A percentile compares a stretch with the other conserved stretches of the same genome.
Conservation (phyloP, 1,140 invertebrate genomes). For the Aporrectodea caliginosa region DNA sequence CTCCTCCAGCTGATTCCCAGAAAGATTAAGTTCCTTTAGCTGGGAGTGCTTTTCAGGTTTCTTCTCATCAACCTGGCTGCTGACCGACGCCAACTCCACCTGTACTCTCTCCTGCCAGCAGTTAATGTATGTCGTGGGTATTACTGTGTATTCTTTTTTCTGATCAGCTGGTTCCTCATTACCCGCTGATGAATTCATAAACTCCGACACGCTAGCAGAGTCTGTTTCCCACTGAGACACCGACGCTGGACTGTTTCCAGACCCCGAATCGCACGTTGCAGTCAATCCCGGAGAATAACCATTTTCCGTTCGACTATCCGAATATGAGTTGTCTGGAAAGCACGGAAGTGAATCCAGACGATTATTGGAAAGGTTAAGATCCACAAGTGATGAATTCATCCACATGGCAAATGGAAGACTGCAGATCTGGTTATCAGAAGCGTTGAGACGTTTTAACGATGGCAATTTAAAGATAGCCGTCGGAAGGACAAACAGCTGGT, state of each 20-base stretch:
- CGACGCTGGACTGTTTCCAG: background rate
- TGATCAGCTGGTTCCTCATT: background rate
- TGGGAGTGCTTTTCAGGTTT: conserved; percentile 55
- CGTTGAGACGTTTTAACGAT: conserved; percentile 74
- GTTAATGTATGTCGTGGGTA: background rate
- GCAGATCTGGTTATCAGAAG: conserved; percentile 90
- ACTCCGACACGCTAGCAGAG: background rate
- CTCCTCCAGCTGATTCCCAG: conserved; percentile 82
- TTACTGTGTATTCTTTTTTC: background rate
- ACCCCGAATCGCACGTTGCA: too few relatives aligned
- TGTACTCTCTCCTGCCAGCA: background rate
- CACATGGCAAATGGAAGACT: conserved; percentile 80
- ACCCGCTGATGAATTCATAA: background rate
- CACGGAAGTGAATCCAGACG: conserved; percentile 72
- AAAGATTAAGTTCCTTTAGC: conserved; percentile 65
- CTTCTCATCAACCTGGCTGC: background rate
- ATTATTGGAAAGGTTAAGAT: conserved; percentile 88
- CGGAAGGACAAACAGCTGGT: conserved; percentile 75
- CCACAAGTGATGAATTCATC: conserved; percentile 75
- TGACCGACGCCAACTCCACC: background rate
- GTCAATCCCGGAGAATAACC: too few relatives aligned
- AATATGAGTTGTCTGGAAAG: background rate
- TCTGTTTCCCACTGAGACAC: background rate
- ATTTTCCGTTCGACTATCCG: background rate
- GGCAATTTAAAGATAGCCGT: conserved; percentile 77